These are phyloP conservation scores for Patella caerulea DNA, from an alignment of 2,888 invertebrate species.

Conservation along the genomic window DNA sequence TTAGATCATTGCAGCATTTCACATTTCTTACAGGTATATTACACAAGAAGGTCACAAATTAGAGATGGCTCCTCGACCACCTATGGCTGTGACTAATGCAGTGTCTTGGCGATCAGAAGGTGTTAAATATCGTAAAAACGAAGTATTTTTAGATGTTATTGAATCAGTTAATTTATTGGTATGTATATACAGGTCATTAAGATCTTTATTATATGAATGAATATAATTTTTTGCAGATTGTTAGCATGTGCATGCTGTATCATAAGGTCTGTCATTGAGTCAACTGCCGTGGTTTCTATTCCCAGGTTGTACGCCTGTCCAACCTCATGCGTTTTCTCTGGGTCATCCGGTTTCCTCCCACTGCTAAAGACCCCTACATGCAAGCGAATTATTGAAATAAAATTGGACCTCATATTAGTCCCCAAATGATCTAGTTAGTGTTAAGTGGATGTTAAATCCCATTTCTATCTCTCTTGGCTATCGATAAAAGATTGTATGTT, in stretches of 20 bases:
- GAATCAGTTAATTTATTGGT: conserved; percentile 95
- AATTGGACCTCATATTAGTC: too few species aligned
- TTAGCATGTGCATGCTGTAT: too few species aligned
- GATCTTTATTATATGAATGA: too few species aligned
- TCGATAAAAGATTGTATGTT: background rate
- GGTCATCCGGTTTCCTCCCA: too few species aligned
- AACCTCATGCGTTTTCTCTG: background rate
- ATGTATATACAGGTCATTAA: conserved; percentile 42
- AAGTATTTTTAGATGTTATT: conserved; percentile 98
- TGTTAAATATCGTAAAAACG: conserved; percentile 98
- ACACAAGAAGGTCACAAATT: conserved; percentile 98
- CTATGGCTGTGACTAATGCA: conserved; percentile 99
- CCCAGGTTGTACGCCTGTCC: too few species aligned
- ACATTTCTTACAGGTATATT: conserved; percentile 79
- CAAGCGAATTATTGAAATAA: too few species aligned
- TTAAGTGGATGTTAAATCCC: too few species aligned
- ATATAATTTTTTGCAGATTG: too few species aligned
- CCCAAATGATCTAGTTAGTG: too few species aligned
- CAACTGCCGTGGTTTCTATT: too few species aligned
- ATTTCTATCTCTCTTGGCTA: background rate
- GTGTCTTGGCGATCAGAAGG: conserved; percentile 99
- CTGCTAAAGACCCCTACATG: too few species aligned
- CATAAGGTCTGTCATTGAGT: too few species aligned
- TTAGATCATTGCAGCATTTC: background rate
- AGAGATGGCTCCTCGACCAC: conserved; percentile 95